Evolutionary conservation across 1,140 invertebrate species (phyloP).

Genomic region (Paralvinella palmiformis): DNA sequence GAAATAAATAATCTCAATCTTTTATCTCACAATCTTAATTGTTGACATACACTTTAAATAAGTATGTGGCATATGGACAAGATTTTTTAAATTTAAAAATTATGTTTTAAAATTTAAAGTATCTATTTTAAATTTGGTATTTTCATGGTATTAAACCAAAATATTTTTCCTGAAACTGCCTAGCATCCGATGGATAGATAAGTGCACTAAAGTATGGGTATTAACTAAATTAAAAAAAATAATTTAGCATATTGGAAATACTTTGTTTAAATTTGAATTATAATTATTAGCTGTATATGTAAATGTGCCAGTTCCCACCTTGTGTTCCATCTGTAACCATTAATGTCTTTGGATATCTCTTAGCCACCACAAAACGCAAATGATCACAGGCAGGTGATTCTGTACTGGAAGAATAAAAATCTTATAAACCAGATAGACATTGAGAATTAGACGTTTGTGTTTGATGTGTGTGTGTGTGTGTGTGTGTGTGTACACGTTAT

Average conservation of each 20-base stretch:
- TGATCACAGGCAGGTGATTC: constrained; percentile 27
- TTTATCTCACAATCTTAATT: background rate
- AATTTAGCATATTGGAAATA: too few species aligned
- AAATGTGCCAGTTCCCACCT: too few species aligned
- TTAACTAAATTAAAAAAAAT: too few species aligned
- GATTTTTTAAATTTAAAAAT: background rate
- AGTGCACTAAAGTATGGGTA: too few species aligned
- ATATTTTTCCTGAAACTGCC: too few species aligned
- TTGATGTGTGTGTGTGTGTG: too few species aligned
- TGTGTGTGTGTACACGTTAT: background rate
- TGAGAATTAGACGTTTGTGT: background rate
- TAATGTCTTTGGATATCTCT: constrained; percentile 31
- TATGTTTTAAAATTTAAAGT: too few species aligned
- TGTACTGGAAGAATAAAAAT: background rate
- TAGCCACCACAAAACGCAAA: constrained; percentile 32
- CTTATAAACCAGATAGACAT: background rate
- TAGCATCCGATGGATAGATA: too few species aligned
- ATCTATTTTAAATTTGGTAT: too few species aligned
- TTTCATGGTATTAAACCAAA: too few species aligned
- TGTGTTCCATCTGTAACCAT: constrained; percentile 14
- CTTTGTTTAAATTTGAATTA: too few species aligned
- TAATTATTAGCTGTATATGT: too few species aligned
- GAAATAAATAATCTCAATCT: background rate
- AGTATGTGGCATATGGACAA: background rate
- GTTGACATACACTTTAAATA: background rate